A percentile compares a stretch with the other conserved stretches of the same genome.
phyloP scores from a whole-genome alignment of 2,888 invertebrate genomes.

The Scaptomyza polygonia region DNA sequence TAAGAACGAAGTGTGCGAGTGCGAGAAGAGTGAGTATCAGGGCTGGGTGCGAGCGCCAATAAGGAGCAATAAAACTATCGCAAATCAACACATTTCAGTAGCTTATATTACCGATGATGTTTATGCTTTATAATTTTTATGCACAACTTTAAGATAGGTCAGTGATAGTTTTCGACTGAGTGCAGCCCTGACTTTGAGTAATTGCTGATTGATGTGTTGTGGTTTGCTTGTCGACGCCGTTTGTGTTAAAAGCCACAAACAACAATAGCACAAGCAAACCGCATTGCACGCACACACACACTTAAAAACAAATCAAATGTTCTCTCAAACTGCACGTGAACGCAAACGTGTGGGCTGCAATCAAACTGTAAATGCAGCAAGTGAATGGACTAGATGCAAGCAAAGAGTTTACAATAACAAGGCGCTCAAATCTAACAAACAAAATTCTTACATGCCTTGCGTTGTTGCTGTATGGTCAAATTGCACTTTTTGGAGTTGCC shows the following conservation, averaged over 20 bases:
- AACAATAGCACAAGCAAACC: conserved; percentile 22
- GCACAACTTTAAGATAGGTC: neutral
- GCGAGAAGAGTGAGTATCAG: conserved; percentile 36
- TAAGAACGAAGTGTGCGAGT: conserved; percentile 35
- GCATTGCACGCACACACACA: conserved; percentile 22
- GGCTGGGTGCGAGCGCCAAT: conserved; percentile 21
- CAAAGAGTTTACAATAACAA: neutral
- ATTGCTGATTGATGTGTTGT: conserved; percentile 64
- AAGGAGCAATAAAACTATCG: conserved; percentile 40
- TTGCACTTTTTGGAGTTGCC: conserved; percentile 53
- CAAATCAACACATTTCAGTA: neutral
- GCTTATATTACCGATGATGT: neutral
- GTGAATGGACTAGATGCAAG: conserved; percentile 36
- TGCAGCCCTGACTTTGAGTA: conserved; percentile 47
- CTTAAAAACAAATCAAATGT: conserved; percentile 72
- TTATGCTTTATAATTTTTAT: neutral
- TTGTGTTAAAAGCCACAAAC: conserved; percentile 30
- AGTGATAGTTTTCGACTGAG: conserved; percentile 15
- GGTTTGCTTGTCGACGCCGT: conserved; percentile 27
- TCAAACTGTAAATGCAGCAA: conserved; percentile 65
- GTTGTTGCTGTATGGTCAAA: conserved; percentile 52
- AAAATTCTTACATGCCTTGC: conserved; percentile 37
- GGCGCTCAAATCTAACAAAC: conserved; percentile 22
- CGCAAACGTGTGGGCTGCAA: conserved; percentile 54
- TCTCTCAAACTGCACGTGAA: conserved; percentile 51